Percentiles rank a stretch among this genome's conserved stretches.
phyloP scores from a whole-genome alignment of 1,140 invertebrate genomes.

The Trichogramma pretiosum region DNA sequence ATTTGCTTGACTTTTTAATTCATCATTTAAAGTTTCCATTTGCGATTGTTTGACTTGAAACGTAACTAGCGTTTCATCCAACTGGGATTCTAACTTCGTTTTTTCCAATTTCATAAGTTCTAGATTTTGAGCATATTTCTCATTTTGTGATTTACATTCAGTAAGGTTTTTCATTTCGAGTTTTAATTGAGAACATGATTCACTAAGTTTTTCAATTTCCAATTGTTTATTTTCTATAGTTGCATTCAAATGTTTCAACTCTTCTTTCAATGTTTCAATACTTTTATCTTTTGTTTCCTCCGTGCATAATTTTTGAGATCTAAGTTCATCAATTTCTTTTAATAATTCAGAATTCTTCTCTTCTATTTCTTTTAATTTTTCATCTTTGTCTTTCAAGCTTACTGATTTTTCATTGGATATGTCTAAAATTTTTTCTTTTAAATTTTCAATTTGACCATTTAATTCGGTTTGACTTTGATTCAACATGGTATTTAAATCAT shows the following conservation, averaged over 20 bases:
- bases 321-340: slow-evolving; percentile 8
- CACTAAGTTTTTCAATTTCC: slow-evolving; percentile 22
- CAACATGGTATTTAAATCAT: slow-evolving; percentile 27
- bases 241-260: slow-evolving; percentile 13
- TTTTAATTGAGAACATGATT: slow-evolving; percentile 20
- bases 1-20: slow-evolving; percentile 29
- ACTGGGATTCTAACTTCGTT: slow-evolving; percentile 33
- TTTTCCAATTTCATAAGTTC: slow-evolving; percentile 33
- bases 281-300: no score
- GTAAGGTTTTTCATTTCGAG: slow-evolving; percentile 18
- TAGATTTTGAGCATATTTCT: slow-evolving; percentile 23
- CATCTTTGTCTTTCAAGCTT: not conserved
- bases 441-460: slow-evolving; percentile 13
- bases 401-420: slow-evolving; percentile 6
- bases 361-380: slow-evolving; percentile 19
- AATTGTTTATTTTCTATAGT: slow-evolving; percentile 19
- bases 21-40: slow-evolving; percentile 32
- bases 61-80: slow-evolving; percentile 39
- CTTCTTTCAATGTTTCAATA: slow-evolving; percentile 14
- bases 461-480: slow-evolving; percentile 11
- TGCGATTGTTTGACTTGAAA: slow-evolving; percentile 39
- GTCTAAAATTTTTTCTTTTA: slow-evolving; percentile 19
- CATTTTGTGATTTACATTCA: slow-evolving; percentile 17
- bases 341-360: slow-evolving; percentile 14
- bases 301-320: no score